Conservation (phyloP, 1,140 invertebrate species). For the Druon quercuslanigerum region DNA sequence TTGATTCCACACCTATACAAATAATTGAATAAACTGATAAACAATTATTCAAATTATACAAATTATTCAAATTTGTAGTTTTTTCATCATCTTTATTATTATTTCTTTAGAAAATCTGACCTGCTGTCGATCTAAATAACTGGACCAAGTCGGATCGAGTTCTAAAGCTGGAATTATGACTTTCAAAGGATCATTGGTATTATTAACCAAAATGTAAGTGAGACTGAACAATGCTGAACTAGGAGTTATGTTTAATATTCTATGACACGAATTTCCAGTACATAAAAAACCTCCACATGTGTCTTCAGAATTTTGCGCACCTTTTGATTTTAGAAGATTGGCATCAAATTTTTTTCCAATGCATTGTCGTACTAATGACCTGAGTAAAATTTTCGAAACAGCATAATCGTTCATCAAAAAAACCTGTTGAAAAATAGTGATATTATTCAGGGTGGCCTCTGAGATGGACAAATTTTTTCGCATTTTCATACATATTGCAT, state of each 20-base stretch:
- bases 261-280: slow-evolving; percentile 69
- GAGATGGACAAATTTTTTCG: too few relatives aligned
- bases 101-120: slow-evolving; percentile 65
- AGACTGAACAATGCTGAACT: slow-evolving; percentile 63
- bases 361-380: slow-evolving; percentile 56
- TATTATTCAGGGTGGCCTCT: too few relatives aligned
- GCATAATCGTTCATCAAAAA: slow-evolving; percentile 81
- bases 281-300: slow-evolving; percentile 82
- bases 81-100: not conserved
- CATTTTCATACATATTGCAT: too few relatives aligned
- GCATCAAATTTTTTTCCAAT: slow-evolving; percentile 27
- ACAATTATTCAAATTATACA: not conserved
- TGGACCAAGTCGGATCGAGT: slow-evolving; percentile 78
- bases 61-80: not conserved
- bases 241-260: slow-evolving; percentile 56
- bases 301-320: slow-evolving; percentile 35
- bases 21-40: not conserved
- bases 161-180: slow-evolving; percentile 80
- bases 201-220: slow-evolving; percentile 75
- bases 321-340: not conserved
- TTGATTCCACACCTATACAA: slow-evolving; percentile 84
- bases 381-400: slow-evolving; percentile 66
- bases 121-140: slow-evolving; percentile 83
- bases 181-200: slow-evolving; percentile 77
- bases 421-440: slow-evolving; percentile 69